Evolutionary conservation across 35 echinoderm and acorn worm genomes (phyloP).

Genomic region (Stichopus chloronotus): DNA sequence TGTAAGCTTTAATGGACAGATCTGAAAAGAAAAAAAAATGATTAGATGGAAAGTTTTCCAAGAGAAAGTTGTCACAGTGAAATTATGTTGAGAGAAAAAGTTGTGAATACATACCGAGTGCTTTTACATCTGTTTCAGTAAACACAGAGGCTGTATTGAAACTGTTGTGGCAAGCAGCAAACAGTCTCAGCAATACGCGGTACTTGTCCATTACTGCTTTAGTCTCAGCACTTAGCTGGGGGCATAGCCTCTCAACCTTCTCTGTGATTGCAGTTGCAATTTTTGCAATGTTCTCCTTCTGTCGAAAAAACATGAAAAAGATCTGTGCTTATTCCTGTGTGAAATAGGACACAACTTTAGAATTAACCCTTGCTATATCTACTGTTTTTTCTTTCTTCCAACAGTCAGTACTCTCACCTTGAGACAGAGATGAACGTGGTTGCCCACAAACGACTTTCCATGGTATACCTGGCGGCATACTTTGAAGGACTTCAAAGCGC

Average conservation of each 20-base stretch:
- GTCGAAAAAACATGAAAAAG: neutral
- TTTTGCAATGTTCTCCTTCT: constrained; percentile 48
- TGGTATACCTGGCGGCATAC: constrained; percentile 4
- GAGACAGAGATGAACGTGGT: no score
- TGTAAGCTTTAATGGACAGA: neutral
- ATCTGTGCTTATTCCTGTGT: no score
- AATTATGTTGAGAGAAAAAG: neutral
- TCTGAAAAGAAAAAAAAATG: neutral
- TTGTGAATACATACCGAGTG: no score
- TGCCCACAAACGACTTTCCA: neutral
- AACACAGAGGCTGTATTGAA: no score
- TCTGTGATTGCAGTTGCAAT: neutral
- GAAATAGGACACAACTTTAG: no score
- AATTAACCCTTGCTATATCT: no score
- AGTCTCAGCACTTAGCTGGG: constrained; percentile 3
- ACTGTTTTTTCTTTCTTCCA: no score
- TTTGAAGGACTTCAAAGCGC: neutral
- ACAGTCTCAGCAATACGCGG: constrained; percentile 22
- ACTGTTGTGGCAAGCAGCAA: constrained; percentile 57
- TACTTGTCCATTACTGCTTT: neutral
- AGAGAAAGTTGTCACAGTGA: no score
- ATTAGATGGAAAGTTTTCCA: neutral
- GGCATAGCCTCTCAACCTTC: neutral
- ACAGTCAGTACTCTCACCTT: no score
- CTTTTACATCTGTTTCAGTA: no score